Evolutionary conservation across 2,797 vertebrate genomes (phyloP), one percentile per base, ranked within the genome.

Genomic region (Muscicapa striata): DNA sequence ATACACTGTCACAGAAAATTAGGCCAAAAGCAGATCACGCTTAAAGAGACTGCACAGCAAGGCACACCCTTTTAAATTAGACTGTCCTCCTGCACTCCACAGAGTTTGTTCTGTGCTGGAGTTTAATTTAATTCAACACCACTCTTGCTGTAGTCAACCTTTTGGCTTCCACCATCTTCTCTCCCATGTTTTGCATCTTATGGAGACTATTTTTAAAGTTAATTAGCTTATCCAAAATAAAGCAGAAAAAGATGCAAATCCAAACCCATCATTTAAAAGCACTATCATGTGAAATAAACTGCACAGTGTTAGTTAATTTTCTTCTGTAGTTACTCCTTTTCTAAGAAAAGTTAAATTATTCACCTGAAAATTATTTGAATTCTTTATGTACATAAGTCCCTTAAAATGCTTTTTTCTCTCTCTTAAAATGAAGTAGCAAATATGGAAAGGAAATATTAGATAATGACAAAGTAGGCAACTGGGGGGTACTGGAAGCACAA

Each of bases 111-210:
- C 95, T 88, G 52, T 79, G 74, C 52, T 92, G 76, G 41, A 89
- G 58, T 94, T 89, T 96, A 92, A 95, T 95, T 93, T 92, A 93
- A 96, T 93, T 95, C 91, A 84, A 88, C 10, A 20, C 64, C 72
- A 64, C 75, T 96, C 89, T 76, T 93, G 67, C 92, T 96, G 91
- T 36, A 95, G 89, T 93, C 94, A 97, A 95, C 93, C 92, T 96
- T 97, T 96, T 96, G 94, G 94, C 95, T 96, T 91, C 85, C 83
- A 91, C 94, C 93, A 91, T 93, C 94, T 95, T 96, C 96, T 85
- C 89, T 87, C 69, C 79, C 76, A 81, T 95, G 89, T 69, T 97
- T 93, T 95, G 76, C 91, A 91, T 93, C 84, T 95, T 69, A 91
- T 29, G 54, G 62, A 91, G 63, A 76, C 91, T 96, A 96, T 95